Conservation (phyloP, 2,888 invertebrate species). For the Apotomis capreana region DNA sequence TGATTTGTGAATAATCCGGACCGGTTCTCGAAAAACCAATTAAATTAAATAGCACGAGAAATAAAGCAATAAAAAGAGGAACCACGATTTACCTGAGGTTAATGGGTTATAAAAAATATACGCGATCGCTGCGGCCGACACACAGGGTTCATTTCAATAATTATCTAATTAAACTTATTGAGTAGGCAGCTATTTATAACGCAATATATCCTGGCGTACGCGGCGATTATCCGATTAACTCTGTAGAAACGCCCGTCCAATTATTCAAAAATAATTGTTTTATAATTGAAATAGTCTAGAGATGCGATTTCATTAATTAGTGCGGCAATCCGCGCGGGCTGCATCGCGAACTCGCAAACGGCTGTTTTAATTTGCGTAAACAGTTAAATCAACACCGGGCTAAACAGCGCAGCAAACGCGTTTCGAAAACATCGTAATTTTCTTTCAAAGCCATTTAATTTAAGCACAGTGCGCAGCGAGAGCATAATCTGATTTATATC, state of each 20-base stretch:
- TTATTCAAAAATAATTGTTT: conserved; percentile 34
- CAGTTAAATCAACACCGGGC: conserved; percentile 38
- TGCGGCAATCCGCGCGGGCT: conserved; percentile 9
- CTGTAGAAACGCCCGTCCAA: conserved; percentile 18
- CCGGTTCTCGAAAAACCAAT: conserved; percentile 56
- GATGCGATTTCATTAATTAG: conserved; percentile 31
- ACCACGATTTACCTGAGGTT: conserved; percentile 59
- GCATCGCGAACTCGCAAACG: conserved; percentile 5
- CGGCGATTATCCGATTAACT: conserved; percentile 29
- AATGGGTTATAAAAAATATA: conserved; percentile 54
- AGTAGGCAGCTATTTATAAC: conserved; percentile 20
- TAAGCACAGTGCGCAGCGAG: conserved; percentile 61
- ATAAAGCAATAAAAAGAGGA: conserved; percentile 65
- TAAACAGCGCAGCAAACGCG: conserved; percentile 40
- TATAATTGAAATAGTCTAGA: conserved; percentile 36
- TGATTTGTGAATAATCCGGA: conserved; percentile 40
- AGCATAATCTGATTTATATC: conserved; percentile 74
- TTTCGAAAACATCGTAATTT: conserved; percentile 68
- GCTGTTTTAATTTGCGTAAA: conserved; percentile 38
- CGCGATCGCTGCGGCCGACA: conserved; percentile 30
- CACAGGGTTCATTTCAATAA: conserved; percentile 39
- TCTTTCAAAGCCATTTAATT: conserved; percentile 69
- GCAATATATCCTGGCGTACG: conserved; percentile 23
- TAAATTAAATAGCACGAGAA: conserved; percentile 58
- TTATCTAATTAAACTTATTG: conserved; percentile 39